Evolutionary conservation across 2,888 invertebrate species (phyloP), one percentile per base, ranked within the genome.

Genomic region (Nematopogon swammerdamellus): DNA sequence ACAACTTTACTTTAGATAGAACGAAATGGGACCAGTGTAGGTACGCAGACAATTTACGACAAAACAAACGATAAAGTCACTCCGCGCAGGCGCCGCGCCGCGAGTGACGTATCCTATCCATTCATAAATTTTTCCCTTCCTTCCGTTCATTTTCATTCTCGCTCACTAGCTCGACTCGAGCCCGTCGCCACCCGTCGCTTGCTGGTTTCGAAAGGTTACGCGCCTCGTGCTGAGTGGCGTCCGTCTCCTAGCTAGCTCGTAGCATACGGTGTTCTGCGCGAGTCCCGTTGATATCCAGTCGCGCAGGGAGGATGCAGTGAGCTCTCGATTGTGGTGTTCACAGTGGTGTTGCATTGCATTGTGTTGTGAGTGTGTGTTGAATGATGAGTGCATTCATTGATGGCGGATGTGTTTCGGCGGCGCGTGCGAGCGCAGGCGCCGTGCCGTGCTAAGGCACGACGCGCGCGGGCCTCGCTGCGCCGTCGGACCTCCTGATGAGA

Each of bases 401-500:
- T 73, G 63, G 63, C 46, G 58, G 65, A 63, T 67, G 64, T 71
- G 71, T 68, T 71, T 65, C 62, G 63, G 61, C 62, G 11, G 8
- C 8, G 36, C 4, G 3, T 36, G 14, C 58, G 60, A 68, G 71
- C 72, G 75, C 75, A 77, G 74, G 75, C 75, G 74, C 72, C 70
- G 62, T 71, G 68, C 61, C 61, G 60, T 43, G 20, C 46, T 45
- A 45, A 47, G 49, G 71, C 70, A 67, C 72, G 74, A 72, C 71
- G 72, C 73, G 70, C 72, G 63, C 52, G 54, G 61, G 63, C 74
- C 72, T 73, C 75, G 77, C 72, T 74, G 76, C 76, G 79, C 76
- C 72, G 75, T 76, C 77, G 77, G 76, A 79, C 76, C 76, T 74
- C 72, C 79, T 77, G 76, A 77, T 79, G 79, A 79, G 77, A 77